Conservation (phyloP, 2,888 invertebrate genomes). For the Taenaris catops region DNA sequence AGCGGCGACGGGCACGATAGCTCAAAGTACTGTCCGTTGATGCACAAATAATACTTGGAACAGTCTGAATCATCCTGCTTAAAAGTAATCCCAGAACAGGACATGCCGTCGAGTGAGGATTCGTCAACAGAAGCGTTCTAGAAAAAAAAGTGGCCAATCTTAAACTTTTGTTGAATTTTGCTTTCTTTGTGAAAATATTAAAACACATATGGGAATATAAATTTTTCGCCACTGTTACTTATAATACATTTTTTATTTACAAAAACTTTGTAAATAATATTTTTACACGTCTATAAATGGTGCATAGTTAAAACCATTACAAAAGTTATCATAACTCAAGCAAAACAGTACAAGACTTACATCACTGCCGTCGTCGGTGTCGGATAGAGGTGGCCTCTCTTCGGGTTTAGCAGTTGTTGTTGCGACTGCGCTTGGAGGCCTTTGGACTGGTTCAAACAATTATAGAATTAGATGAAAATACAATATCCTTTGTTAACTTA, state of each 20-base stretch:
- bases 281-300: too few species aligned
- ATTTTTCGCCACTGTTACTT: too few species aligned
- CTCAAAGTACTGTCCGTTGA: constrained; percentile 84
- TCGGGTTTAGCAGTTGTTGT: constrained; percentile 19
- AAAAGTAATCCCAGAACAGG: constrained; percentile 80
- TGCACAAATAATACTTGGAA: constrained; percentile 89
- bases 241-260: too few species aligned
- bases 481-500: too few species aligned
- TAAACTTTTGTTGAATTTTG: too few species aligned
- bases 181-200: too few species aligned
- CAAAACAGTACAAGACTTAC: too few species aligned
- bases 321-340: too few species aligned
- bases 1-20: constrained; percentile 87
- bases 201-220: too few species aligned
- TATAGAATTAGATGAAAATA: too few species aligned
- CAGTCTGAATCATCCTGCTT: constrained; percentile 84
- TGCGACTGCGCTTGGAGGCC: constrained; percentile 14
- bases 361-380: constrained; percentile 19
- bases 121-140: constrained; percentile 42
- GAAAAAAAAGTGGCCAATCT: constrained; percentile 1
- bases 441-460: constrained; percentile 24
- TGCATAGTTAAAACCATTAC: too few species aligned
- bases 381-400: constrained; percentile 18
- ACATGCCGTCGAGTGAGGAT: constrained; percentile 72
- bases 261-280: too few species aligned